Evolutionary conservation across 2,888 invertebrate genomes (phyloP).

Genomic region (Caenorhabditis panamensis): DNA sequence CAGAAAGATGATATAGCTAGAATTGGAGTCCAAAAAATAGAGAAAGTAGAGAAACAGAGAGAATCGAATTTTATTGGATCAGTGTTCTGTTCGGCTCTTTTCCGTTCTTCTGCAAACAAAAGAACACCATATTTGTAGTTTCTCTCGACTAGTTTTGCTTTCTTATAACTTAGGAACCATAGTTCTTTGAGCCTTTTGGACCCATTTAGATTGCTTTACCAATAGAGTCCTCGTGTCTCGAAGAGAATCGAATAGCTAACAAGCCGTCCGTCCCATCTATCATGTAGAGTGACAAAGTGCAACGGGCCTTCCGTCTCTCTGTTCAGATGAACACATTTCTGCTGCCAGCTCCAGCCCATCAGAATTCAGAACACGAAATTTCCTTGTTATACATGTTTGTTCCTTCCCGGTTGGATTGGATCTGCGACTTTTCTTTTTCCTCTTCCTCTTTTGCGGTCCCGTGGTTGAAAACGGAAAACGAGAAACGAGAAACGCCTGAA

Average conservation of each 20-base stretch:
- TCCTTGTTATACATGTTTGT: too few species aligned
- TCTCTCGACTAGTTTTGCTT: slow-evolving; percentile 5
- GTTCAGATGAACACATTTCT: background rate
- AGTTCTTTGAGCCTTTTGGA: slow-evolving; percentile 12
- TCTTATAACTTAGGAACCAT: background rate
- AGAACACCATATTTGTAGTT: slow-evolving; percentile 27
- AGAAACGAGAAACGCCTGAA: slow-evolving; percentile 23
- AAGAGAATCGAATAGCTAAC: slow-evolving; percentile 13
- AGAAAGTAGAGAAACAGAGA: slow-evolving; percentile 11
- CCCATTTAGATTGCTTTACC: slow-evolving; percentile 11
- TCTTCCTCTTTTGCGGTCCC: too few species aligned
- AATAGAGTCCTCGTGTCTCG: background rate
- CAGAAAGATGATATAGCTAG: slow-evolving; percentile 50
- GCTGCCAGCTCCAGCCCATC: background rate
- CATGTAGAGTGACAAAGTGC: slow-evolving; percentile 55
- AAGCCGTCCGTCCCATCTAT: slow-evolving; percentile 24
- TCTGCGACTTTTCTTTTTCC: background rate
- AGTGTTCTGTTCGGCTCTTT: slow-evolving; percentile 50
- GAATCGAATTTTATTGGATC: slow-evolving; percentile 38
- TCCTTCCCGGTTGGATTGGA: background rate
- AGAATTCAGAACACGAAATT: slow-evolving; percentile 3
- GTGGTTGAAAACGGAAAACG: too few species aligned
- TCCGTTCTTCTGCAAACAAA: slow-evolving; percentile 37
- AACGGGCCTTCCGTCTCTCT: background rate
- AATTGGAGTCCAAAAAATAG: slow-evolving; percentile 11